phyloP scores from a whole-genome alignment of 2,888 invertebrate species.

The Thera obeliscata region DNA sequence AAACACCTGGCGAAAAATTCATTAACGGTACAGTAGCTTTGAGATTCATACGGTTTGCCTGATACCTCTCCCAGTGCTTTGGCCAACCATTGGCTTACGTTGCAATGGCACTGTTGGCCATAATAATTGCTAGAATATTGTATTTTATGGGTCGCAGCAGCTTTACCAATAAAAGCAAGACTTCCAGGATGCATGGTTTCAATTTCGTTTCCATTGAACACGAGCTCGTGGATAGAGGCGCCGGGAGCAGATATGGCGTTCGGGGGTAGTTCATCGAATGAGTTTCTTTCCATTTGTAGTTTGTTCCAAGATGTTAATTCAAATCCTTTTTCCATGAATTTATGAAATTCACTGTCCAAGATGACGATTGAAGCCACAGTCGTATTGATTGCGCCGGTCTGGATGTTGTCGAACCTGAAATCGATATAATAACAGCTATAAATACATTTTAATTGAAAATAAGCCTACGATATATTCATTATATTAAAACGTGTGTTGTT shows the following conservation, averaged over 20 bases:
- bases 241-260: constrained; percentile 81
- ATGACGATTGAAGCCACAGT: constrained; percentile 86
- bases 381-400: constrained; percentile 86
- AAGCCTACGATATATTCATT: not conserved
- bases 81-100: constrained; percentile 84
- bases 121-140: constrained; percentile 86
- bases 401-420: constrained; percentile 86
- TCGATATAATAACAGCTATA: constrained; percentile 28
- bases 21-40: constrained; percentile 87
- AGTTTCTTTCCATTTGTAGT: constrained; percentile 86
- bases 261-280: constrained; percentile 84
- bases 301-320: constrained; percentile 87
- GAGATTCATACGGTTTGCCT: constrained; percentile 70
- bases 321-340: constrained; percentile 85
- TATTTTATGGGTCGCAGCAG: constrained; percentile 73
- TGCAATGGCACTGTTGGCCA: constrained; percentile 86
- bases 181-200: constrained; percentile 77
- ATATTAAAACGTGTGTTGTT: constrained; percentile 9
- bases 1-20: constrained; percentile 86
- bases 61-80: constrained; percentile 70
- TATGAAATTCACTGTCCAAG: constrained; percentile 85
- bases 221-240: constrained; percentile 84
- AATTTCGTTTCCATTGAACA: constrained; percentile 76
- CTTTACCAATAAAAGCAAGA: constrained; percentile 84
- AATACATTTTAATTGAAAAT: not conserved